These are phyloP conservation scores for Ceramica pisi DNA, from an alignment of 2,888 invertebrate species.

Conservation along the genomic window DNA sequence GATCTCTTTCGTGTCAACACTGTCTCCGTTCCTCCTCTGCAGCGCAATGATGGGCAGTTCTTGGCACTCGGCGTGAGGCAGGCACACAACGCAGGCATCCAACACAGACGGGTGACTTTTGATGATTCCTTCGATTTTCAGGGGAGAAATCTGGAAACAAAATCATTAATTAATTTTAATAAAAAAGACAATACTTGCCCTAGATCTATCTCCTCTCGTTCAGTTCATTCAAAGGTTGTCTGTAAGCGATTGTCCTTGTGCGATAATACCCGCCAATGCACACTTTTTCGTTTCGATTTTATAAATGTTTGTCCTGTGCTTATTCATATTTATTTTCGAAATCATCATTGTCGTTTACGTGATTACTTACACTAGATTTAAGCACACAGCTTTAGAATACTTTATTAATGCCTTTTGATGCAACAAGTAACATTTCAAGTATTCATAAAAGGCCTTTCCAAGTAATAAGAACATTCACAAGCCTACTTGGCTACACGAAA, in stretches of 20 bases:
- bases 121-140: conserved; percentile 74
- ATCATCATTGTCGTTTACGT: not conserved
- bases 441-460: conserved; percentile 18
- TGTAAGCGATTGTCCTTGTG: too few species aligned
- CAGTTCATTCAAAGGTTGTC: too few species aligned
- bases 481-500: conserved; percentile 29
- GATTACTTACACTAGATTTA: not conserved
- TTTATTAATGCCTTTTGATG: not conserved
- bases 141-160: conserved; percentile 71
- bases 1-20: conserved; percentile 71
- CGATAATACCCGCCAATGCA: too few species aligned
- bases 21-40: conserved; percentile 63
- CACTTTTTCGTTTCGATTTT: too few species aligned
- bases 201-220: not conserved
- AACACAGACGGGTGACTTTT: conserved; percentile 71
- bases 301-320: too few species aligned
- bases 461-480: conserved; percentile 29
- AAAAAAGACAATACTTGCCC: not conserved
- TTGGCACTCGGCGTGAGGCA: conserved; percentile 68
- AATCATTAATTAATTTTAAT: conserved; percentile 1
- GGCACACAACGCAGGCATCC: conserved; percentile 73
- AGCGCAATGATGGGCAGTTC: conserved; percentile 75
- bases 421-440: conserved; percentile 8
- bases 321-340: not conserved
- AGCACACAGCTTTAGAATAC: not conserved